phyloP scores from a whole-genome alignment of 2,797 vertebrate species.

The Myotis myotis region DNA sequence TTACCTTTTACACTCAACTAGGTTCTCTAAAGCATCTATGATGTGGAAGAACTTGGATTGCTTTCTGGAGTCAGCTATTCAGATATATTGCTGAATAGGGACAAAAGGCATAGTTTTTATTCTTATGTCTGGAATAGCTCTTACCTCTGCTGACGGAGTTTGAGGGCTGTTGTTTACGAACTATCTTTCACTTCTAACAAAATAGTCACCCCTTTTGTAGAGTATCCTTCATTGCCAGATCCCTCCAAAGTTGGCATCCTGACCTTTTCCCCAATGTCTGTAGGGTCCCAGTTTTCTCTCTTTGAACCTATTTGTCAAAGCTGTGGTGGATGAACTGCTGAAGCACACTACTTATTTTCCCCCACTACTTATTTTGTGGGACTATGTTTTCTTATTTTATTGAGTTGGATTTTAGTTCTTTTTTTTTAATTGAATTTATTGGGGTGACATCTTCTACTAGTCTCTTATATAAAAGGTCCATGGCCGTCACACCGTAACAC shows the following conservation, averaged over 20 bases:
- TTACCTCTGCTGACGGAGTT: not conserved
- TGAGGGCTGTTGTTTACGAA: not conserved
- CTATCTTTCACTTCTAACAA: not conserved
- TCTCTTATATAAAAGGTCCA: too few relatives aligned
- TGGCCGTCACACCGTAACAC: too few relatives aligned
- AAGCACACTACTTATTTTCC: not conserved
- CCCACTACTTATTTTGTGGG: not conserved
- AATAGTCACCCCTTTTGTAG: not conserved
- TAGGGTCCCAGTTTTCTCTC: not conserved
- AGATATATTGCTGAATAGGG: not conserved
- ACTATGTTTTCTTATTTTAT: not conserved
- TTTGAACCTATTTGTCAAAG: not conserved
- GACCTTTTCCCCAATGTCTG: not conserved
- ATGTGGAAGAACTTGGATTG: not conserved
- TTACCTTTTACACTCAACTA: not conserved
- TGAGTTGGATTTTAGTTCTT: not conserved
- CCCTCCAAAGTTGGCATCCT: not conserved
- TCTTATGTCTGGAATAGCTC: not conserved
- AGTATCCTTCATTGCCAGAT: not conserved
- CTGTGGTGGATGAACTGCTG: not conserved
- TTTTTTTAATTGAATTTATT: not conserved
- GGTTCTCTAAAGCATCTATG: not conserved
- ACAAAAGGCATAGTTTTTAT: not conserved
- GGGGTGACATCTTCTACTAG: not conserved
- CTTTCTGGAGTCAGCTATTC: not conserved